Conservation (phyloP, 2,888 invertebrate genomes). For the Cosmia trapezina region DNA sequence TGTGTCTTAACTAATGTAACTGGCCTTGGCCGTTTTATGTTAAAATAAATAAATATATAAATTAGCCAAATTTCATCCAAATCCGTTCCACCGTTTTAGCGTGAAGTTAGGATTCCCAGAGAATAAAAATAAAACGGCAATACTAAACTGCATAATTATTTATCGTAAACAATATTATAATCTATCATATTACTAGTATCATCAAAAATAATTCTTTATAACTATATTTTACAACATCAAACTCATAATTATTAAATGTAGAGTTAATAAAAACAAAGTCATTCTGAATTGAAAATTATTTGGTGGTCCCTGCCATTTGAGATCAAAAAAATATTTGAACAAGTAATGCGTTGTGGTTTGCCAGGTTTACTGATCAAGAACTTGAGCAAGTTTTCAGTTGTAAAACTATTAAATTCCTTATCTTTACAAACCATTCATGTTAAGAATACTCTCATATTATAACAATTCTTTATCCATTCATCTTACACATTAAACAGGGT, state of each 20-base stretch:
- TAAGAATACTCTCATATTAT: background rate
- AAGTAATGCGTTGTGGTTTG: background rate
- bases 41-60: too few relatives aligned
- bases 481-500: background rate
- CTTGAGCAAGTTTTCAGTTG: background rate
- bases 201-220: conserved; percentile 44
- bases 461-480: background rate
- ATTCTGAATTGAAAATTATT: conserved; percentile 23
- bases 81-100: too few relatives aligned
- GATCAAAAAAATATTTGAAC: background rate
- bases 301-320: conserved; percentile 2
- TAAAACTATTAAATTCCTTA: background rate
- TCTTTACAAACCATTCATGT: too few relatives aligned
- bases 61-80: too few relatives aligned
- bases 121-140: conserved; percentile 5
- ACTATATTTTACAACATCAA: conserved; percentile 46
- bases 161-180: conserved; percentile 71
- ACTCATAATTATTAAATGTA: conserved; percentile 31
- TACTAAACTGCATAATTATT: conserved; percentile 65
- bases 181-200: conserved; percentile 60
- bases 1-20: too few relatives aligned
- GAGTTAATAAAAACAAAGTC: conserved; percentile 31
- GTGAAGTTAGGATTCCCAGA: too few relatives aligned
- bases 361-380: background rate
- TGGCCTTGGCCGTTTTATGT: too few relatives aligned